Evolutionary conservation across 2,797 vertebrate species (phyloP), one percentile per base, ranked within the genome.

Genomic region (Enteromius radiatus): DNA sequence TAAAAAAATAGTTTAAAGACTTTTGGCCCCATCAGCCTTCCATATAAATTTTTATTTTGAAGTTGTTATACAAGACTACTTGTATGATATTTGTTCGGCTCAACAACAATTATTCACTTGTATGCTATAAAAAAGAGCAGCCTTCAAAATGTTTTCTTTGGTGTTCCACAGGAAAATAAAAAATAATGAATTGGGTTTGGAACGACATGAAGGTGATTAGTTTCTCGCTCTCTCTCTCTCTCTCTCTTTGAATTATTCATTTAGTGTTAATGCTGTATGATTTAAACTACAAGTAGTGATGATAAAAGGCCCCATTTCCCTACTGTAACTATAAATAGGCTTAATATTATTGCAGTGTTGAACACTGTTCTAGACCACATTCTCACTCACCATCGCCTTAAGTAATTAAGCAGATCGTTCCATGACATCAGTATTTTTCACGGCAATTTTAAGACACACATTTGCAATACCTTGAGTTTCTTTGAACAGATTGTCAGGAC

Each of bases 241-340:
- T 52, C 7, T 8, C 2, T 52, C 11, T 17, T 47, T 19, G 1
- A 69, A 26, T 52, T 69, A 31, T 80, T 33, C 0, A 21, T 71
- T 59, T 38, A 41, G 5, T 26, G 73, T 61, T 33, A 59, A 70
- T 71, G 52, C 47, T 2, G 65, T 80, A 45, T 45, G 33, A 59
- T 41, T 38, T 33, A 73, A 8, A 61, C 31, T 54, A 76, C 67
- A 54, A 82, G 76, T 74, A 74, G 43, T 28, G 21, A 33, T 67
- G 80, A 67, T 76, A 21, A 82, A 82, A 76, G 5, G 17, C 61
- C 45, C 76, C 23, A 76, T 76, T 75, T 82, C 23, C 80, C 47
- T 82, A 56, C 41, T 52, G 33, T 54, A n/a, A 31, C 71, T 67
- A 75, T 76, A 54, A 67, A 82, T 82, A 82, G 31, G 2, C 63